Evolutionary conservation across 2,797 vertebrate species (phyloP), one percentile per base, ranked within the genome.

Genomic region (Perdix hodgsoniae): DNA sequence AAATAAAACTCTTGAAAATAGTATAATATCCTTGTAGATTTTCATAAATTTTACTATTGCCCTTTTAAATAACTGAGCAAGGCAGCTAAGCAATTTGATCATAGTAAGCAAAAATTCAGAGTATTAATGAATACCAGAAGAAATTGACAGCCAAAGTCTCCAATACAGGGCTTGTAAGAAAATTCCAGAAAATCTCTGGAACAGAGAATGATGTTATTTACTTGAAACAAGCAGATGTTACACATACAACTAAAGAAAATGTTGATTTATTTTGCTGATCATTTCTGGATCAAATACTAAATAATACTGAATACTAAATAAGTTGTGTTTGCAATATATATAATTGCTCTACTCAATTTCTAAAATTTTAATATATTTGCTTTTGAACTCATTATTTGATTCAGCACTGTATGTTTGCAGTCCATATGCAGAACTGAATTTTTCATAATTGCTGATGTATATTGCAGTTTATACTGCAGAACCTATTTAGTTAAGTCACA

Each of bases 161-260:
- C 49, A 91, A 63, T 74, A 54, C 37, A 67, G 44, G 73, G 49
- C 37, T 87, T 85, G 44, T 60, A 77, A 80, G 49, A 76, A 87
- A 44, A 61, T 93, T 72, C 81, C 77, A 95, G 88, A 95, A 96
- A 83, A 85, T 83, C 84, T 92, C 81, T 49, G 59, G 33, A 79
- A 73, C 61, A 89, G 92, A 89, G 40, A 40, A 83, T 77, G 52
- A 65, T 74, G n/a, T 86, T 90, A 50, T 31, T 57, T 91, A 31
- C 80, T 87, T 92, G 45, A 92, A 93, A 92, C 11, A 77, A 87
- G 61, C 1, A 0, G 65, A 87, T 87, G 79, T 85, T 87, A 85
- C 59, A 61, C 0, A 4, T 42, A 35, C 49, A 94, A 45, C 85
- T 91, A 83, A 91, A 90, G 61, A 84, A 89, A 70, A 90, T 27